Percentiles rank a stretch among this genome's conserved stretches.
Evolutionary conservation across 2,797 vertebrate species (phyloP).

Genomic region (Alosa sapidissima): DNA sequence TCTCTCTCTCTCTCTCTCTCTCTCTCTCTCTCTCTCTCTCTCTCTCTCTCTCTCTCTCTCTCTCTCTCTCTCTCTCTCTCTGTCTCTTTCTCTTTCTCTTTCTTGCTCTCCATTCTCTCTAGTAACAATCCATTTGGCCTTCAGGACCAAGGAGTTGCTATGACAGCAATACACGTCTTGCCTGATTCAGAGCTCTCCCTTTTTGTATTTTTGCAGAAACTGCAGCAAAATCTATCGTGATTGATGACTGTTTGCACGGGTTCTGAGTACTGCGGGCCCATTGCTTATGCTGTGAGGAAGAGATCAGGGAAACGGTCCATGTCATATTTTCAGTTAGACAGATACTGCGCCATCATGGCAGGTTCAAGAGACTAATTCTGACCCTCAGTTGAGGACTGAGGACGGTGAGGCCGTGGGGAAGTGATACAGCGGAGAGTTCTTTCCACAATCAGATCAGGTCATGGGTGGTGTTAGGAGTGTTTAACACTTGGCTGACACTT

Average conservation of each 20-base stretch:
- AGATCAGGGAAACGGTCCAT: background rate
- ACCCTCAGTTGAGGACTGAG: background rate
- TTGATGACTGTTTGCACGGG: background rate
- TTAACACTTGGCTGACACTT: background rate
- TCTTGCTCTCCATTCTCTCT: background rate
- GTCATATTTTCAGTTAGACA: background rate
- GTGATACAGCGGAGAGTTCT: background rate
- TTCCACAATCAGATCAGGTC: background rate
- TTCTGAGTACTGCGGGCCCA: background rate
- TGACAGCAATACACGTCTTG: background rate
- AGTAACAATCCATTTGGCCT: background rate
- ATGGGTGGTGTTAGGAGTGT: background rate
- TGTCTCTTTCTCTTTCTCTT: background rate
- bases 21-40: background rate
- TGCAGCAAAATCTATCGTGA: slow-evolving; percentile 1
- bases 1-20: too few species aligned
- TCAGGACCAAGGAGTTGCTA: background rate
- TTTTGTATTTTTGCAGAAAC: background rate
- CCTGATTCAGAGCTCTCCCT: background rate
- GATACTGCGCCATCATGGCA: background rate
- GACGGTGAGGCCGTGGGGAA: too few species aligned
- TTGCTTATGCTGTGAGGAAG: background rate
- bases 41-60: background rate
- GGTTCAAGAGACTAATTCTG: background rate
- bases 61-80: background rate